Evolutionary conservation across 2,888 invertebrate genomes (phyloP).

Genomic region (Cepaea hortensis): DNA sequence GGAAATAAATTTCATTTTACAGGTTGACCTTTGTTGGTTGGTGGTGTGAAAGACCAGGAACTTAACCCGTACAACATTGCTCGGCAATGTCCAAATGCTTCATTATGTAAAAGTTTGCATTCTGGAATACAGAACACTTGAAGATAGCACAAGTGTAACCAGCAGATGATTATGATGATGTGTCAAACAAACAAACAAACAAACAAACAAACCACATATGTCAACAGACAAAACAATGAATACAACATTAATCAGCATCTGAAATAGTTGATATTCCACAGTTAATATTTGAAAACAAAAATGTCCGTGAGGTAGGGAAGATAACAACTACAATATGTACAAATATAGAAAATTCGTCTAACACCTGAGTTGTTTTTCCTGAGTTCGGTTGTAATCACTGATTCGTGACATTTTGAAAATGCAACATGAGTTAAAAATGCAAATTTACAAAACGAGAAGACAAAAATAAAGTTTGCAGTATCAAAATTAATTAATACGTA

Average conservation of each 20-base stretch:
- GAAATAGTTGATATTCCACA: not conserved
- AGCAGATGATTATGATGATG: not conserved
- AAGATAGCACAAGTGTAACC: not conserved
- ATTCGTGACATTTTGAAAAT: not conserved
- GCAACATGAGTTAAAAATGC: constrained; percentile 3
- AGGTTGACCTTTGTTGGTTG: too few species aligned
- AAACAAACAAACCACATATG: constrained; percentile 8
- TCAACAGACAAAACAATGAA: constrained; percentile 9
- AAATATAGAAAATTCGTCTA: constrained; percentile 30
- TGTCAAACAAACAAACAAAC: constrained; percentile 3
- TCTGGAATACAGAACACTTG: too few species aligned
- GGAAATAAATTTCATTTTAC: too few species aligned
- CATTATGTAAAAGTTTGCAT: too few species aligned
- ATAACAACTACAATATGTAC: constrained; percentile 40
- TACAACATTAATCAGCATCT: not conserved
- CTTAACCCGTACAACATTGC: too few species aligned
- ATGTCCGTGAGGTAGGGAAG: constrained; percentile 31
- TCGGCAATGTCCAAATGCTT: too few species aligned
- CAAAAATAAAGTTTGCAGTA: not conserved
- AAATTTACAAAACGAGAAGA: not conserved
- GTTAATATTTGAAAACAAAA: constrained; percentile 8
- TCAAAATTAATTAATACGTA: not conserved
- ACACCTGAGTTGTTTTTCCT: constrained; percentile 50
- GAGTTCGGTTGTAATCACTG: constrained; percentile 38
- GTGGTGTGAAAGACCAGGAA: too few species aligned